A percentile compares a stretch with the other conserved stretches of the same genome.
phyloP scores from a whole-genome alignment of 2,113 vertebrate species.

The Taxidea taxus region DNA sequence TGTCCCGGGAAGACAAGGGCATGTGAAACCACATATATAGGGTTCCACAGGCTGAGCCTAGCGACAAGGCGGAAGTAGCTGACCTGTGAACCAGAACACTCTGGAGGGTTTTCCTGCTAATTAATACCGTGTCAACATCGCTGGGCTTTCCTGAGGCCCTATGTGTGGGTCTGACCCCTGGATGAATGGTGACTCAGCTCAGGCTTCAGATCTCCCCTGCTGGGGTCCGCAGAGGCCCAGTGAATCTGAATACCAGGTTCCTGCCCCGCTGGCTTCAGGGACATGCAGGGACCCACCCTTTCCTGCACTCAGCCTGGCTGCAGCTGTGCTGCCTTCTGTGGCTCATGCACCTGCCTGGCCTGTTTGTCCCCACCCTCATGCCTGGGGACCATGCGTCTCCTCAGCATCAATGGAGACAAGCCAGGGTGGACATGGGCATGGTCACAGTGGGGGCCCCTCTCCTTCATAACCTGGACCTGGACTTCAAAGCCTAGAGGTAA shows the following conservation, averaged over 20 bases:
- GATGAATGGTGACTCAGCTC: neutral
- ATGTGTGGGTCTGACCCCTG: neutral
- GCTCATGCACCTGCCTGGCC: neutral
- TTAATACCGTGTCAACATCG: no score
- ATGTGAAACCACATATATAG: accelerated
- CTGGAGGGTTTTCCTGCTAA: neutral
- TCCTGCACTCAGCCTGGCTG: accelerated
- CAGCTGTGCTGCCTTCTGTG: neutral
- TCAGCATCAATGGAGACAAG: neutral
- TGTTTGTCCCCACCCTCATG: neutral
- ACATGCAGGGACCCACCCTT: neutral
- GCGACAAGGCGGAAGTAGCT: neutral
- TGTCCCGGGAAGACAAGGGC: neutral
- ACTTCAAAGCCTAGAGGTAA: slow-evolving; percentile 59
- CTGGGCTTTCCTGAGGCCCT: neutral
- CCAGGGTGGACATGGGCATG: neutral
- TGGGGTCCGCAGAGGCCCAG: neutral
- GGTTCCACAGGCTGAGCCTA: neutral
- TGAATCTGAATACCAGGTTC: neutral
- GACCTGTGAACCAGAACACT: neutral
- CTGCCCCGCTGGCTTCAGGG: neutral
- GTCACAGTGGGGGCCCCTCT: neutral
- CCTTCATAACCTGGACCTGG: slow-evolving; percentile 50
- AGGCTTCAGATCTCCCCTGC: neutral
- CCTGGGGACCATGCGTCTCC: neutral